Evolutionary conservation across 2,797 vertebrate species (phyloP).

Genomic region (Okamejei kenojei): DNA sequence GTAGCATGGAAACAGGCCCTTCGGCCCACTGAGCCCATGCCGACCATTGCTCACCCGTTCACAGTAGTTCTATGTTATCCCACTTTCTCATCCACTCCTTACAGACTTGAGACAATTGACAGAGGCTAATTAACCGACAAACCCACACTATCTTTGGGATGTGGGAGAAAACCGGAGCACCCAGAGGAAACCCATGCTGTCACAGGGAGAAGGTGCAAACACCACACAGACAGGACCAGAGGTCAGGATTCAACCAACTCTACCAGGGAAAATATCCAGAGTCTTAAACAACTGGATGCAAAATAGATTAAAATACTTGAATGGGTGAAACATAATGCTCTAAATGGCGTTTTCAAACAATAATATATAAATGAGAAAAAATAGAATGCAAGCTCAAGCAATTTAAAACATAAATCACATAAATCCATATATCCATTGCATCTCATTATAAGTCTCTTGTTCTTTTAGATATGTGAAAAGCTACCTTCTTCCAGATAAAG

Average conservation of each 20-base stretch:
- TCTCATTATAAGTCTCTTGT: constrained; percentile 24
- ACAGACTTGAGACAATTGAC: too few species aligned
- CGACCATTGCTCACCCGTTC: too few species aligned
- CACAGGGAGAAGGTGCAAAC: too few species aligned
- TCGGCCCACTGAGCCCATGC: too few species aligned
- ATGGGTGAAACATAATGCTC: not conserved
- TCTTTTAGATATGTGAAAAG: constrained; percentile 83
- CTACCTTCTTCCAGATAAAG: constrained; percentile 83
- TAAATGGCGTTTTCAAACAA: not conserved
- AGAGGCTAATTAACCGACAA: too few species aligned
- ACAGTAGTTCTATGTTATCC: not conserved
- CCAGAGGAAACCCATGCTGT: too few species aligned
- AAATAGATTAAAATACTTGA: not conserved
- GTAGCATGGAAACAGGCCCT: too few species aligned
- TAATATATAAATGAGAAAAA: not conserved
- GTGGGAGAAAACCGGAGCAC: too few species aligned
- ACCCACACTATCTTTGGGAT: too few species aligned
- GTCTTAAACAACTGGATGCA: not conserved
- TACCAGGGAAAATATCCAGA: not conserved
- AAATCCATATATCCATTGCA: not conserved
- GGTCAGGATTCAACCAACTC: too few species aligned
- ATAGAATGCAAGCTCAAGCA: not conserved
- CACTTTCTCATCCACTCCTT: too few species aligned
- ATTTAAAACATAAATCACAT: not conserved
- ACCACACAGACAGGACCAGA: too few species aligned